phyloP scores from a whole-genome alignment of 1,140 invertebrate species.

The Saccostrea glomerata region DNA sequence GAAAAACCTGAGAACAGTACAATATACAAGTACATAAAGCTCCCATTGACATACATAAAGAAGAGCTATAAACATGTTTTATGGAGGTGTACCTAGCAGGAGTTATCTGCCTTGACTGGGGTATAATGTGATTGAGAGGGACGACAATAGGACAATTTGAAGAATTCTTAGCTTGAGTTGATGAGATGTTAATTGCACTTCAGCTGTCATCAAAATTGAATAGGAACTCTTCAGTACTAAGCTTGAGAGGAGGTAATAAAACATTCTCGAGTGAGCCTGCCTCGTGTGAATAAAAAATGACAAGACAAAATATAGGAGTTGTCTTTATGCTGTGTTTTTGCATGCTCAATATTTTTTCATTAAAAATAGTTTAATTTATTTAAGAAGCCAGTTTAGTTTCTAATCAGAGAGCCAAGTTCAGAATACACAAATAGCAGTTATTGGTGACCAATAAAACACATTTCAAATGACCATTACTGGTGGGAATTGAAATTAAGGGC shows the following conservation, averaged over 20 bases:
- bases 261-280: background rate
- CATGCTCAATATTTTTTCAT: too few relatives aligned
- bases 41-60: background rate
- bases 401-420: too few relatives aligned
- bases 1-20: background rate
- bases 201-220: conserved; percentile 5
- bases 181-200: conserved; percentile 10
- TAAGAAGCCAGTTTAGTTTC: too few relatives aligned
- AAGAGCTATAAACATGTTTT: background rate
- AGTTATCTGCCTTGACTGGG: background rate
- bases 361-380: too few relatives aligned
- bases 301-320: too few relatives aligned
- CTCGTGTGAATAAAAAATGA: too few relatives aligned
- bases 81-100: background rate
- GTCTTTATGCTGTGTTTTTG: too few relatives aligned
- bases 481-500: too few relatives aligned
- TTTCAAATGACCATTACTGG: too few relatives aligned
- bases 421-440: too few relatives aligned
- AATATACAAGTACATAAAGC: background rate
- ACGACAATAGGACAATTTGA: background rate
- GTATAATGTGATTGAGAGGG: background rate
- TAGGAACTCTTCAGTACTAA: background rate
- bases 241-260: background rate
- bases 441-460: too few relatives aligned
- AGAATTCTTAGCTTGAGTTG: background rate